Evolutionary conservation across 2,888 invertebrate genomes (phyloP).

Genomic region (Apamea anceps): DNA sequence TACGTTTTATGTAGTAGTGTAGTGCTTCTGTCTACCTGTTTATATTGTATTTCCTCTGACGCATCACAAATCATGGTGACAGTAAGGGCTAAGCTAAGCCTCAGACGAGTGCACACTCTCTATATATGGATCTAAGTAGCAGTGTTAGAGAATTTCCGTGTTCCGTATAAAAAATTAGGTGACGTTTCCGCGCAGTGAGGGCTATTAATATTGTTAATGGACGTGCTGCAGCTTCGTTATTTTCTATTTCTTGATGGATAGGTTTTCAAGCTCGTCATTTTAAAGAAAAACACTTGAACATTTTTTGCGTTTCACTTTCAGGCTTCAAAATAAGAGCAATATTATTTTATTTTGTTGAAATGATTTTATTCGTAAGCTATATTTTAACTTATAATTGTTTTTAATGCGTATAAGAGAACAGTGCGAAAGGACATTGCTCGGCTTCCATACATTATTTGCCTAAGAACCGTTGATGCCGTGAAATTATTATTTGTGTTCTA

Average conservation of each 20-base stretch:
- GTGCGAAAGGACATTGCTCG: no score
- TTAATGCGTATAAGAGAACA: not conserved
- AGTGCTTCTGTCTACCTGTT: conserved; percentile 26
- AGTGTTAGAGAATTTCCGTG: conserved; percentile 53
- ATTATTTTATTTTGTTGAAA: no score
- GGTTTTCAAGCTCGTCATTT: not conserved
- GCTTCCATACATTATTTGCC: no score
- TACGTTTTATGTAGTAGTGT: not conserved
- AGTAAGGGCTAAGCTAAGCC: conserved; percentile 49
- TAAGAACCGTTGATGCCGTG: no score
- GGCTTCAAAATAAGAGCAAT: not conserved
- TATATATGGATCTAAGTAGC: conserved; percentile 50
- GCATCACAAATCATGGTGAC: conserved; percentile 62
- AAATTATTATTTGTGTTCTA: no score
- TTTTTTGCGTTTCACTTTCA: not conserved
- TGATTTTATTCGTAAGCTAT: not conserved
- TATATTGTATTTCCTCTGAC: conserved; percentile 7
- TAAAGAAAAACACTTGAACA: not conserved
- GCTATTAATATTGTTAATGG: conserved; percentile 51
- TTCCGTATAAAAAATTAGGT: conserved; percentile 44
- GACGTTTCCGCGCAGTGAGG: conserved; percentile 31
- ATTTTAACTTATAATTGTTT: not conserved
- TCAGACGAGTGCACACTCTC: conserved; percentile 22
- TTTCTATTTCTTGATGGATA: conserved; percentile 13
- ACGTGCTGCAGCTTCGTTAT: conserved; percentile 19